Evolutionary conservation across 2,113 vertebrate genomes (phyloP).

Genomic region (Ifrita kowaldi): DNA sequence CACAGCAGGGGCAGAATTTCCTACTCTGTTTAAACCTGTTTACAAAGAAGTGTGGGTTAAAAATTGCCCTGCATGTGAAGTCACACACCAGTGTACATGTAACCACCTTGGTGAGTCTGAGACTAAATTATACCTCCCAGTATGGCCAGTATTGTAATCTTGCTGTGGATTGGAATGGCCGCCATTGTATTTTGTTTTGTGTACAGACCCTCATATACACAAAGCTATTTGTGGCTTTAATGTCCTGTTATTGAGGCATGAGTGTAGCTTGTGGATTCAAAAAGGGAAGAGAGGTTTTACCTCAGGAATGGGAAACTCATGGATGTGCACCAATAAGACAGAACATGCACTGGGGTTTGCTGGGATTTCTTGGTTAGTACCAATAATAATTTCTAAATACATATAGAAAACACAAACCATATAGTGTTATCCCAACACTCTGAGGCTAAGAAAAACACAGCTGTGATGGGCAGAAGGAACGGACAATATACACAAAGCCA

Average conservation of each 20-base stretch:
- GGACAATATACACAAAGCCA: neutral
- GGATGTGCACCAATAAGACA: neutral
- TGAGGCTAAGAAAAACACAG: neutral
- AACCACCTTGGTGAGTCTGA: neutral
- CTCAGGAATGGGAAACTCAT: neutral
- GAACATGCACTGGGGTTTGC: neutral
- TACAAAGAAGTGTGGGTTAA: neutral
- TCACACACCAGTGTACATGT: neutral
- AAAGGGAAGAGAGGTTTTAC: neutral
- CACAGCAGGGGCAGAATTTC: conserved; percentile 24
- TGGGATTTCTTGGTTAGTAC: neutral
- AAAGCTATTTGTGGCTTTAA: neutral
- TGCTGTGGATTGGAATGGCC: neutral
- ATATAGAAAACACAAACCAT: neutral
- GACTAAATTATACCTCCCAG: neutral
- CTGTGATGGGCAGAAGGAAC: neutral
- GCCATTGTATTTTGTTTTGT: neutral
- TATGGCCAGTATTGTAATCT: neutral
- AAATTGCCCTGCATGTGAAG: neutral
- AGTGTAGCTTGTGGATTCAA: neutral
- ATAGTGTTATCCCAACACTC: neutral
- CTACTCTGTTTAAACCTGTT: neutral
- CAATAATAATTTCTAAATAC: neutral
- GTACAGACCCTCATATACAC: neutral
- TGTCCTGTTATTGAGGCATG: neutral